Conservation (phyloP, 2,797 vertebrate species). For the Discoglossus pictus region DNA sequence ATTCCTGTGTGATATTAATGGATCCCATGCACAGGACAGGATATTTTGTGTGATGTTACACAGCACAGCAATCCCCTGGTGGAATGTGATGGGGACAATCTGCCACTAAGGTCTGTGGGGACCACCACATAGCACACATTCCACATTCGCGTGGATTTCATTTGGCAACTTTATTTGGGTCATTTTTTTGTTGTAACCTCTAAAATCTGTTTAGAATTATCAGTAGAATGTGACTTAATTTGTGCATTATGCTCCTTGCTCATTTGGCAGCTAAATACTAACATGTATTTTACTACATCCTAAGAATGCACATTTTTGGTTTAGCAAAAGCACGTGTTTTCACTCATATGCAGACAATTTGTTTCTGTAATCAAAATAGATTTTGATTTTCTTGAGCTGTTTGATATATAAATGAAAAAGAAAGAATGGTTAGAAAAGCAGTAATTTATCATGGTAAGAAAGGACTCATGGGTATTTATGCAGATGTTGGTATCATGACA, state of each 20-base stretch:
- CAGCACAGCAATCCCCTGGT: background rate
- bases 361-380: conserved; percentile 37
- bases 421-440: background rate
- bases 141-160: conserved; percentile 6
- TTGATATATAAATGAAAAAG: conserved; percentile 22
- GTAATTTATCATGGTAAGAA: background rate
- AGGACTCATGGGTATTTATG: background rate
- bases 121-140: too few species aligned
- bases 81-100: too few species aligned
- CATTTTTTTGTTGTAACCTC: conserved; percentile 11
- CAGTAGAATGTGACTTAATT: background rate
- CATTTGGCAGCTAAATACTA: conserved; percentile 31
- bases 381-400: conserved; percentile 20
- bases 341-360: conserved; percentile 48
- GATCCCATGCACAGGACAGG: too few species aligned
- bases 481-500: background rate
- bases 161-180: conserved; percentile 6
- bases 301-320: conserved; percentile 29
- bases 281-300: conserved; percentile 40
- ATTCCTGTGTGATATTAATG: too few species aligned
- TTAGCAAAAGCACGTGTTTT: conserved; percentile 48
- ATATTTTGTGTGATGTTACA: too few species aligned
- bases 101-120: too few species aligned
- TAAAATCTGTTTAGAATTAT: background rate
- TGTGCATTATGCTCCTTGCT: background rate